A percentile compares a stretch with the other conserved stretches of the same genome.
These are phyloP conservation scores for Notechis scutatus DNA, from an alignment of 2,113 vertebrate genomes.

Conservation along the genomic window DNA sequence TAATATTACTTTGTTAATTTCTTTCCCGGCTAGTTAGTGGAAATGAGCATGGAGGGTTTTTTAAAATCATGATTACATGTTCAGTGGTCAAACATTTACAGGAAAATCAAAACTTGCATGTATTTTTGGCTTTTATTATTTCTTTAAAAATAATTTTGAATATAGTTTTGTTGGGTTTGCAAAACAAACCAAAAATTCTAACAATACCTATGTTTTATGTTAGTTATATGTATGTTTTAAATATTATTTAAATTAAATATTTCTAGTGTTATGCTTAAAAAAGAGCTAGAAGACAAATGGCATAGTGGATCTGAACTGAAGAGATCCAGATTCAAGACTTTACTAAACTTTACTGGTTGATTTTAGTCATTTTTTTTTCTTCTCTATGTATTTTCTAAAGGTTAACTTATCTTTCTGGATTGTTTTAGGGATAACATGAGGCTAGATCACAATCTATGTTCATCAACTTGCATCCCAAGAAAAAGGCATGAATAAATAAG, in stretches of 20 bases:
- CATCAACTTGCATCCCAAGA: neutral
- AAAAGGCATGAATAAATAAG: neutral
- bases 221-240: conserved; percentile 22
- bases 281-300: neutral
- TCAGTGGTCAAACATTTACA: neutral
- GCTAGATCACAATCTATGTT: neutral
- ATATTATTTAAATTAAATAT: neutral
- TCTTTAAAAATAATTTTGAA: conserved; percentile 7
- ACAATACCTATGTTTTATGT: conserved; percentile 5
- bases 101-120: neutral
- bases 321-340: neutral
- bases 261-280: neutral
- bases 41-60: conserved; percentile 16
- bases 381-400: neutral
- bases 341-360: neutral
- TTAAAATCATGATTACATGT: neutral
- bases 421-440: neutral
- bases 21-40: neutral
- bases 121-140: neutral
- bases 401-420: neutral
- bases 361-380: neutral
- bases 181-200: neutral
- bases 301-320: neutral
- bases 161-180: neutral
- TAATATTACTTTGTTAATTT: neutral